phyloP scores from a whole-genome alignment of 1,140 invertebrate species.

The Drosophila micromelanica region DNA sequence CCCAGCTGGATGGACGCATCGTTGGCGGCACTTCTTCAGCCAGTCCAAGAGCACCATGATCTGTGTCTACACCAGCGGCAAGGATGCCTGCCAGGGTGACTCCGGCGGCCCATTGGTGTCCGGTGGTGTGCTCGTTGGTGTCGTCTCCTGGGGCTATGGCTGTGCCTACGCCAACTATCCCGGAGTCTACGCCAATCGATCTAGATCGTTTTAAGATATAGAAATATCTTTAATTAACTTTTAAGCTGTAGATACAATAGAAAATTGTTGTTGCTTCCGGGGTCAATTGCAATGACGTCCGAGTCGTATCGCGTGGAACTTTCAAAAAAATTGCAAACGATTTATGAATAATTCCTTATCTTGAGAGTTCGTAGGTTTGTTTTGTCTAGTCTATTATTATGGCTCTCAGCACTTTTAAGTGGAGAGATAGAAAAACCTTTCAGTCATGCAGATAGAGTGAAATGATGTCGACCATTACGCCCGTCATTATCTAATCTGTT shows the following conservation, averaged over 20 bases:
- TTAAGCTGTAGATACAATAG: too few species aligned
- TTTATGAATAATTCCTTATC: conserved; percentile 34
- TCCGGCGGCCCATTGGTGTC: too few species aligned
- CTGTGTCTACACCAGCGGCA: conserved; percentile 76
- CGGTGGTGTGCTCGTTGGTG: too few species aligned
- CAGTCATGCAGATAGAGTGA: conserved; percentile 20
- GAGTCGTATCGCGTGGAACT: background rate
- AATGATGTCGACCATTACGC: conserved; percentile 16
- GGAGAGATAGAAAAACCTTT: conserved; percentile 18
- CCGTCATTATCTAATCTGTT: conserved; percentile 48
- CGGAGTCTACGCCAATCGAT: too few species aligned
- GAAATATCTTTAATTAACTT: conserved; percentile 10
- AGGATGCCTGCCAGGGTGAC: conserved; percentile 83
- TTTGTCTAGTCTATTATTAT: conserved; percentile 14
- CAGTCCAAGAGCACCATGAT: conserved; percentile 77
- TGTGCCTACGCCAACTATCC: too few species aligned
- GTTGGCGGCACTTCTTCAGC: conserved; percentile 85
- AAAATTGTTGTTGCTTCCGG: conserved; percentile 1
- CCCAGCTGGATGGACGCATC: conserved; percentile 84
- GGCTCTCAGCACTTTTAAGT: conserved; percentile 11
- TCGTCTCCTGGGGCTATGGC: too few species aligned
- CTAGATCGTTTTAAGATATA: background rate
- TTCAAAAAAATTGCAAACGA: background rate
- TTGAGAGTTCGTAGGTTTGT: conserved; percentile 11
- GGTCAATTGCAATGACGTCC: background rate